Conservation (phyloP, 37 sponge, comb jelly and placozoan species). For the Cliona cf. orientalis region DNA sequence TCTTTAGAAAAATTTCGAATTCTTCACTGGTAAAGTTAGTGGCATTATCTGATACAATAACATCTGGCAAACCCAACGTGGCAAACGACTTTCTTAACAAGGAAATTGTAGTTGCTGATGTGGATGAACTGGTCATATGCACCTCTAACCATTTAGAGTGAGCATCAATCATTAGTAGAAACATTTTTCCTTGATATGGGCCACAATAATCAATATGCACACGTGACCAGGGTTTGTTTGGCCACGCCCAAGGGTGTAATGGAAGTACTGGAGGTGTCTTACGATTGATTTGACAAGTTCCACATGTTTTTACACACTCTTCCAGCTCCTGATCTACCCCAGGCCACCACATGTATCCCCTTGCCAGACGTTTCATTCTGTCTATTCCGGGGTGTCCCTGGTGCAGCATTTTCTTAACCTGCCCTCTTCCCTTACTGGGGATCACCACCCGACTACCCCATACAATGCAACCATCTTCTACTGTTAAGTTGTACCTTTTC, state of each 20-base stretch:
- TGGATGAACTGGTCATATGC: slow-evolving; percentile 7
- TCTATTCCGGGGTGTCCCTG: slow-evolving; percentile 44
- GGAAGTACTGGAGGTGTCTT: not conserved
- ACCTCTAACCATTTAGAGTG: slow-evolving; percentile 11
- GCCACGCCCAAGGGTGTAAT: slow-evolving; percentile 58
- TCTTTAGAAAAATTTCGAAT: not conserved
- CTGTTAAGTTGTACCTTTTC: slow-evolving; percentile 14
- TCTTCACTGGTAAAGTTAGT: too few species aligned
- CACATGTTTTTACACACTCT: not conserved
- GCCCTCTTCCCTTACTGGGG: not conserved
- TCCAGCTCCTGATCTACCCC: slow-evolving; percentile 40
- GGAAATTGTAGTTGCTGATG: slow-evolving; percentile 19
- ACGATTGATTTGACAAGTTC: not conserved
- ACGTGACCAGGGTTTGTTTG: slow-evolving; percentile 1
- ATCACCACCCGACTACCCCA: slow-evolving; percentile 56
- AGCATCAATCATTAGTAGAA: not conserved
- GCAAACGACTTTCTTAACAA: slow-evolving; percentile 38
- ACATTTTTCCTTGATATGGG: slow-evolving; percentile 28
- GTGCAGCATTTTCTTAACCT: slow-evolving; percentile 24
- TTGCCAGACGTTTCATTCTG: slow-evolving; percentile 51
- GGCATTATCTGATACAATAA: slow-evolving; percentile 65
- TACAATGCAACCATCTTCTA: slow-evolving; percentile 29
- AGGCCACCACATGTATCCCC: slow-evolving; percentile 49
- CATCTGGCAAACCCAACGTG: slow-evolving; percentile 37
- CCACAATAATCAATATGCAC: slow-evolving; percentile 19